Evolutionary conservation across 2,888 invertebrate genomes (phyloP).

Genomic region (Leptarthrus brevirostris): DNA sequence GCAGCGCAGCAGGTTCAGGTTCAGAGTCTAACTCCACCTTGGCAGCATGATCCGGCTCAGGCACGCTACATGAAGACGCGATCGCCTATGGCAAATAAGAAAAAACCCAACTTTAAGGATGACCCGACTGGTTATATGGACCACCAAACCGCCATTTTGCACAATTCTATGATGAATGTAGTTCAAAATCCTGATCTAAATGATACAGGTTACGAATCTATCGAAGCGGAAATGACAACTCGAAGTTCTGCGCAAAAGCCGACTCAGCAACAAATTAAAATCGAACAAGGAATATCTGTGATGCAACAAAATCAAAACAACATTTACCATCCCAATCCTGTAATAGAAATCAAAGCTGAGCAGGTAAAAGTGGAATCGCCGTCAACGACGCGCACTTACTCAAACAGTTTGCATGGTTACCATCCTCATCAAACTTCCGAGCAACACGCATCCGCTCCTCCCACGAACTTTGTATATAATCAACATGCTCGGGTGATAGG

Average conservation of each 20-base stretch:
- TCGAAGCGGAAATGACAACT: not conserved
- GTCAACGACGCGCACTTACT: not conserved
- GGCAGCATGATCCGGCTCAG: conserved; percentile 49
- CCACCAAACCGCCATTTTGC: conserved; percentile 87
- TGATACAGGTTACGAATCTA: conserved; percentile 39
- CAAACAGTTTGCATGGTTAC: not conserved
- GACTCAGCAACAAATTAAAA: conserved; percentile 17
- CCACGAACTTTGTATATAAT: conserved; percentile 43
- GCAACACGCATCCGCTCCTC: not conserved
- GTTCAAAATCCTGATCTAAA: conserved; percentile 64
- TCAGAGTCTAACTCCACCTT: conserved; percentile 53
- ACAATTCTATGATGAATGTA: conserved; percentile 79
- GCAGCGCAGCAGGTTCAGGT: not conserved
- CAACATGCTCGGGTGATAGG: conserved; percentile 50
- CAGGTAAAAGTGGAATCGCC: conserved; percentile 10
- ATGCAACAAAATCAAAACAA: conserved; percentile 53
- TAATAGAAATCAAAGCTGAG: conserved; percentile 48
- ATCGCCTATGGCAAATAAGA: conserved; percentile 52
- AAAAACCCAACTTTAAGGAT: conserved; percentile 86
- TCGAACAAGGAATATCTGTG: conserved; percentile 49
- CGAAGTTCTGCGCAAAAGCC: conserved; percentile 6
- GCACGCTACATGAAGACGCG: conserved; percentile 47
- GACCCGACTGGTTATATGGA: conserved; percentile 92
- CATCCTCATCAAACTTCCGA: conserved; percentile 1
- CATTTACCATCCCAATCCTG: conserved; percentile 25